These are phyloP conservation scores for Ischnus inquisitorius DNA, from an alignment of 2,888 invertebrate genomes.

Conservation along the genomic window DNA sequence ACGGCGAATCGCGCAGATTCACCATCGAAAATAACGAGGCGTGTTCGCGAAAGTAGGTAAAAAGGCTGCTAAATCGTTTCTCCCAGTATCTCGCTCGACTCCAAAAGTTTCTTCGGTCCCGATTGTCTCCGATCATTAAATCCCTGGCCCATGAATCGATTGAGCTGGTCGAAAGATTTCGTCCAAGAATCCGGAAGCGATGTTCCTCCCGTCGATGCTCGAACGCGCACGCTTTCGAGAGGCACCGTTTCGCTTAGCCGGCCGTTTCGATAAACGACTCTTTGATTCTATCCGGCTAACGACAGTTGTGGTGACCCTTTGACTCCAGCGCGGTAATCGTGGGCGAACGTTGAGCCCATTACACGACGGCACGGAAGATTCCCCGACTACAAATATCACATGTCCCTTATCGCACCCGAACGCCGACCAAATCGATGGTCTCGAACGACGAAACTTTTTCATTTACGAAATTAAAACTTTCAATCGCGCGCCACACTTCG, in stretches of 20 bases:
- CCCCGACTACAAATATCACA: background rate
- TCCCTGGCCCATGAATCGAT: constrained; percentile 70
- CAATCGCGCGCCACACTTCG: constrained; percentile 44
- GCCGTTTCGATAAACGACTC: constrained; percentile 71
- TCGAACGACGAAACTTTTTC: constrained; percentile 59
- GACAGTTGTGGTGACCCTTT: constrained; percentile 11
- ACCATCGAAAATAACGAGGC: background rate
- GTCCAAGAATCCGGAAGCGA: constrained; percentile 18
- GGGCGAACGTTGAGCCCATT: background rate
- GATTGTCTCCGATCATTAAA: constrained; percentile 49
- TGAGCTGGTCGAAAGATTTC: constrained; percentile 68
- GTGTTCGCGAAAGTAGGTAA: background rate
- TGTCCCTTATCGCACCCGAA: constrained; percentile 50
- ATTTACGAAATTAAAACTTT: constrained; percentile 60
- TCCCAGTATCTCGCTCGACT: constrained; percentile 8
- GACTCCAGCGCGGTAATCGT: background rate
- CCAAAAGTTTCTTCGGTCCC: constrained; percentile 54
- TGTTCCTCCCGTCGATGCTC: constrained; percentile 22
- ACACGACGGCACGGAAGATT: constrained; percentile 29
- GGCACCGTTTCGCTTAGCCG: constrained; percentile 56
- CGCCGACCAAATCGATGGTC: constrained; percentile 17
- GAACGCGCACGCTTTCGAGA: constrained; percentile 62
- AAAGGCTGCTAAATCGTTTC: background rate
- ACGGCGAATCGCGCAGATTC: background rate
- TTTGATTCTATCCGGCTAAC: constrained; percentile 63